phyloP scores from a whole-genome alignment of 2,888 invertebrate species.

The Dicyrtoma fusca region DNA sequence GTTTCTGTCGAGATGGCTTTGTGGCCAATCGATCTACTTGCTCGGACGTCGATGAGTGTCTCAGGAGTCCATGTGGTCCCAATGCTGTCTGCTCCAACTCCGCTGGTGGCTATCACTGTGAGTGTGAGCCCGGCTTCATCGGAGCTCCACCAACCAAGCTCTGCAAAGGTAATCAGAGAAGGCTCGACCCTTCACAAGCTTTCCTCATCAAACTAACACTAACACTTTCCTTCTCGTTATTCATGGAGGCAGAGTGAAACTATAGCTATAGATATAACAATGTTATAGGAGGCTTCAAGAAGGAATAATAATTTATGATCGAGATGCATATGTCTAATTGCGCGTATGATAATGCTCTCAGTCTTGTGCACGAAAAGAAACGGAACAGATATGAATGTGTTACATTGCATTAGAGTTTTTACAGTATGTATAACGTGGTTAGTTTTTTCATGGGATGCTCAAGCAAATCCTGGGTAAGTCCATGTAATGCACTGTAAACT shows the following conservation, averaged over 20 bases:
- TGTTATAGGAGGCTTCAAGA: background rate
- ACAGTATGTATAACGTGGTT: no score
- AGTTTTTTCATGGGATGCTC: no score
- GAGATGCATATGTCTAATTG: no score
- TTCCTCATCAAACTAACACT: no score
- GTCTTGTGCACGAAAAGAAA: no score
- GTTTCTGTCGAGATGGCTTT: slow-evolving; percentile 87
- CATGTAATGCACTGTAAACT: no score
- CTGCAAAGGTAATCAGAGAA: slow-evolving; percentile 76
- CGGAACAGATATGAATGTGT: no score
- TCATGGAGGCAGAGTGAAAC: background rate
- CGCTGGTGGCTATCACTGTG: slow-evolving; percentile 78
- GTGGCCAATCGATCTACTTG: slow-evolving; percentile 78
- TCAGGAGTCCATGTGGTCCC: slow-evolving; percentile 71
- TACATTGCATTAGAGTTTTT: no score
- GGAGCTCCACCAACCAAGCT: slow-evolving; percentile 78
- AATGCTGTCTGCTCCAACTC: slow-evolving; percentile 78
- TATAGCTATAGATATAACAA: background rate
- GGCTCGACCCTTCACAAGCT: no score
- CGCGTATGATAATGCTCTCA: no score
- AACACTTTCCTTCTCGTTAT: background rate
- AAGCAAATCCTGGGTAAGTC: no score
- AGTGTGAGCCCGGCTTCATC: slow-evolving; percentile 78
- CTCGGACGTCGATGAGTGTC: slow-evolving; percentile 81
- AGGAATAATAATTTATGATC: no score